Percentiles rank a stretch among this genome's conserved stretches.
Conservation (phyloP, 1,140 invertebrate genomes). For the Papilio glaucus region DNA sequence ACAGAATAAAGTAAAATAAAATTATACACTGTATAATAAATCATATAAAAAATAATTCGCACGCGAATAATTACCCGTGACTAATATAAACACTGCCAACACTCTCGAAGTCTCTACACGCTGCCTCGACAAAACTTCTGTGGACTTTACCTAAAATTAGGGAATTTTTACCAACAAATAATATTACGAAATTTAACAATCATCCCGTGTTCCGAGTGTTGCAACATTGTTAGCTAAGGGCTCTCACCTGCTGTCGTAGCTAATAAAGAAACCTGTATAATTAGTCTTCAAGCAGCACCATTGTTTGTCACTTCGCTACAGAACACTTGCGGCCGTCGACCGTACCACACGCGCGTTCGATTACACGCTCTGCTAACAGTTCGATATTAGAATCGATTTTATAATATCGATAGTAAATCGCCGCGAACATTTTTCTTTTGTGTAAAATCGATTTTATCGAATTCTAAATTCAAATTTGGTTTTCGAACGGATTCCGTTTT, state of each 20-base stretch:
- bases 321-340: conserved; percentile 65
- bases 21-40: no score
- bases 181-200: not conserved
- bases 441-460: conserved; percentile 33
- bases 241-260: conserved; percentile 66
- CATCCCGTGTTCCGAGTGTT: not conserved
- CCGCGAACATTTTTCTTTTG: conserved; percentile 27
- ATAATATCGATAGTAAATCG: conserved; percentile 14
- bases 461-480: conserved; percentile 35
- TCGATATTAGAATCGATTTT: conserved; percentile 43
- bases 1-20: no score
- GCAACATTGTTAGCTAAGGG: conserved; percentile 38
- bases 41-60: not conserved
- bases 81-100: not conserved
- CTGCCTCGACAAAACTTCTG: not conserved
- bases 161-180: not conserved
- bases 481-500: conserved; percentile 35
- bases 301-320: conserved; percentile 72
- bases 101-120: not conserved
- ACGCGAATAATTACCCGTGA: conserved; percentile 12
- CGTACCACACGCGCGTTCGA: conserved; percentile 59
- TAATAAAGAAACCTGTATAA: conserved; percentile 65
- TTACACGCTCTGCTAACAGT: conserved; percentile 46
- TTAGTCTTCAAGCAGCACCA: conserved; percentile 63
- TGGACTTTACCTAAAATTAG: not conserved